Base-by-base conservation (phyloP, 1,140 invertebrate genomes). In the Phymorhynchus buccinoides region DNA sequence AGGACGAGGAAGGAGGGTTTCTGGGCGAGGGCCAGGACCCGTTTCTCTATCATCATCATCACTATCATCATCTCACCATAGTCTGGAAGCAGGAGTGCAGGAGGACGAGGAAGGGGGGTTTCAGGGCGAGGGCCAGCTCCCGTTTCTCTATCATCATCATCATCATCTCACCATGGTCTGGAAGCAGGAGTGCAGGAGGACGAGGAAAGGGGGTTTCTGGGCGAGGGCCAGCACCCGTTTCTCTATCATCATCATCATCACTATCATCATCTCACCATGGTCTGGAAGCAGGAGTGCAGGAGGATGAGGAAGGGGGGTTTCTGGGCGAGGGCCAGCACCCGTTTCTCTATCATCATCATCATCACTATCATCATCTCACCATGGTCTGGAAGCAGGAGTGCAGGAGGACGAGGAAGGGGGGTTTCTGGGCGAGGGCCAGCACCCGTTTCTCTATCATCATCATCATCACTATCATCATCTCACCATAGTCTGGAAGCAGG, bases 341-440 rank as follows among this genome's bases (percentile, higher is more conserved):
- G n/a, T n/a, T n/a, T n/a, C n/a, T n/a, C n/a, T n/a, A n/a, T n/a
- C n/a, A n/a, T n/a, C n/a, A n/a, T n/a, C n/a, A n/a, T n/a, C n/a
- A n/a, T n/a, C n/a, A n/a, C n/a, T n/a, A n/a, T n/a, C n/a, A n/a
- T n/a, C n/a, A n/a, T n/a, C n/a, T n/a, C n/a, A 97, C 97, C 98
- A 99, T 99, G 83, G 99, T 99, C 94, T 99, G 99, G 94, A 99
- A 99, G 94, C 98, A 99, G 16, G 98, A 99, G 94, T 99, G 98
- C 86, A 99, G 95, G 91, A 99, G 97, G 1, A 99, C 98, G 14
- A 99, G 95, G 94, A 99, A 99, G 0, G 98, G 98, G 6, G 98
- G 98, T 93, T 99, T 99, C 89, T 93, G 96, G n/a, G 97, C 97
- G 35, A 99, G 94, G 1, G 98, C 98, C 68, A 99, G 94, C 0